phyloP scores from a whole-genome alignment of 1,140 invertebrate genomes.

The Cyclina sinensis region DNA sequence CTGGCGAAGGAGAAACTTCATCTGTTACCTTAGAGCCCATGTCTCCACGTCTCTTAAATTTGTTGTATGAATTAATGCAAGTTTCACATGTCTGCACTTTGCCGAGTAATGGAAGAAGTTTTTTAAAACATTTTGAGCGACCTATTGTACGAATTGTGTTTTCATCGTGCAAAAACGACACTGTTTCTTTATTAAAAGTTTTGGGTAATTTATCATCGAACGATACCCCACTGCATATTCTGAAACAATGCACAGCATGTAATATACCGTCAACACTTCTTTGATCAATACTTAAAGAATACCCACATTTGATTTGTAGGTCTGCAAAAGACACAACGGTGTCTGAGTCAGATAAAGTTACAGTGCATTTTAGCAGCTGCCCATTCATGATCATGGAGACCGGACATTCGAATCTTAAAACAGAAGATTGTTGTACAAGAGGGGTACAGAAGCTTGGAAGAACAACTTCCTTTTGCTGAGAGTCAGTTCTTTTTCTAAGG shows the following conservation, averaged over 20 bases:
- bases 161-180: conserved; percentile 17
- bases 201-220: conserved; percentile 37
- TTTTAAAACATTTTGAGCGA: neutral
- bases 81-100: conserved; percentile 36
- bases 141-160: neutral
- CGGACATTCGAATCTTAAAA: conserved; percentile 5
- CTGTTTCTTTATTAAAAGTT: neutral
- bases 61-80: conserved; percentile 33
- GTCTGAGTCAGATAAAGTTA: neutral
- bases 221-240: conserved; percentile 47
- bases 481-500: neutral
- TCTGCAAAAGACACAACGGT: too few species aligned
- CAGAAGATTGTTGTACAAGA: too few species aligned
- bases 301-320: too few species aligned
- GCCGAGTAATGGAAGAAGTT: conserved; percentile 4
- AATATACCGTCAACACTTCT: conserved; percentile 27
- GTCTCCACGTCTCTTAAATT: conserved; percentile 3
- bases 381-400: neutral
- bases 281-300: neutral
- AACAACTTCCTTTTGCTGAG: too few species aligned
- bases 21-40: neutral
- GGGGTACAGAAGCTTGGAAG: too few species aligned
- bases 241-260: conserved; percentile 1
- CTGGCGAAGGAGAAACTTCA: neutral
- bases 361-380: neutral